A percentile compares a stretch with the other conserved stretches of the same genome.
Evolutionary conservation across 2,888 invertebrate genomes (phyloP).

Genomic region (Trachelus stipa): DNA sequence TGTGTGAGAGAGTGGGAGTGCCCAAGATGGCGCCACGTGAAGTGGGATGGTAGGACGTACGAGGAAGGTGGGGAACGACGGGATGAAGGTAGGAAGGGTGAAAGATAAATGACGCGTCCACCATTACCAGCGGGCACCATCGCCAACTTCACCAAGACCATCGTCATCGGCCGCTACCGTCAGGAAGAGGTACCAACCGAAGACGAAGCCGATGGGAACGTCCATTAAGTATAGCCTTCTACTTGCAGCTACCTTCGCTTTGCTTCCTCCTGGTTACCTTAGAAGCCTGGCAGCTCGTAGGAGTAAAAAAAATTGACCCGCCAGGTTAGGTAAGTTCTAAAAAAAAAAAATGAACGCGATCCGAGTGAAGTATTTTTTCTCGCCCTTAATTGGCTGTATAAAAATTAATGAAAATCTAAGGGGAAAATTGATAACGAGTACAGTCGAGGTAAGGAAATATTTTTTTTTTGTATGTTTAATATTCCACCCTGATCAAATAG

Average conservation of each 20-base stretch:
- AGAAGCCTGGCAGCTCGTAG: background rate
- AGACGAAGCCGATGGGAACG: conserved; percentile 39
- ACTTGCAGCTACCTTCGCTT: conserved; percentile 35
- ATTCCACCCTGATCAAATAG: background rate
- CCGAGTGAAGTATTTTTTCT: background rate
- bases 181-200: conserved; percentile 42
- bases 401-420: too few species aligned
- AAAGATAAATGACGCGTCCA: conserved; percentile 66
- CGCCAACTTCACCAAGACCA: conserved; percentile 23
- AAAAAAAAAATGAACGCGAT: background rate
- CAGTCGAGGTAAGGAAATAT: conserved; percentile 6
- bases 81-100: conserved; percentile 53
- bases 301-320: background rate
- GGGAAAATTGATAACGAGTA: background rate
- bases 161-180: background rate
- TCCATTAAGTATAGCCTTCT: conserved; percentile 58
- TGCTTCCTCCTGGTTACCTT: conserved; percentile 28
- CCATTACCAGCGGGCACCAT: conserved; percentile 42
- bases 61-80: conserved; percentile 39
- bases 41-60: conserved; percentile 43
- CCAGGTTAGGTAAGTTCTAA: background rate
- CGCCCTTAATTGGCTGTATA: background rate
- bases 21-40: conserved; percentile 63
- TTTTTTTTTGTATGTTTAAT: background rate
- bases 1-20: conserved; percentile 54